Evolutionary conservation across 1,140 invertebrate genomes (phyloP), one percentile per base, ranked within the genome.

Genomic region (Micrasema minimum): DNA sequence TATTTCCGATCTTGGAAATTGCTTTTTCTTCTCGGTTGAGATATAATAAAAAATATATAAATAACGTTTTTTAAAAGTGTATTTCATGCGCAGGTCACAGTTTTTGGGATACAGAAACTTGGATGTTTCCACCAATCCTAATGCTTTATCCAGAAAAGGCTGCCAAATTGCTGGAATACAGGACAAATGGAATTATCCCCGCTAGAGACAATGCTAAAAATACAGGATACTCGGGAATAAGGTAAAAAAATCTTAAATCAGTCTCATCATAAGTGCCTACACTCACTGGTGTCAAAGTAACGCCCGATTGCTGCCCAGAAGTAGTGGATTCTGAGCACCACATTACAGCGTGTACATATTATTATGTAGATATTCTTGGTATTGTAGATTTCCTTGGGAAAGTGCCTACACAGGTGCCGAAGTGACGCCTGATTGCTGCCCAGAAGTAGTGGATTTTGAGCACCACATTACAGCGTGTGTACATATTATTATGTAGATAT

Each of bases 391-490:
- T 66, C 87, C 87, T 5, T 88, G 86, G 87, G 86, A 88, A 76
- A 87, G 86, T 71, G 87, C 86, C 7, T 87, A 80, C 72, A 88
- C 86, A 0, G 87, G 87, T 0, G 75, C 76, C 0, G 87, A 88
- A 74, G 85, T 86, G 22, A 87, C 85, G 0, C 85, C 87, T 76
- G 85, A 85, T 1, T 87, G 86, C 62, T 88, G 86, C 51, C 85
- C 85, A 0, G 84, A 86, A 43, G 80, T 87, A 1, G 84, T 85
- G 0, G 77, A 83, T 41, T 85, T 82, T 66, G 82, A 88, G 76
- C 85, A 85, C 26, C 87, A 88, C 74, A 82, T 88, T 23, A 85
- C 84, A 0, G 84, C 83, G 0, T 86, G 86, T 50, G 85, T 88
- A 86, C n/a, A n/a, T n/a, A 31, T 31, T 4, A 31, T 31, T 31